Evolutionary conservation across 2,888 invertebrate genomes (phyloP).

Genomic region (Dexiosoma caninum): DNA sequence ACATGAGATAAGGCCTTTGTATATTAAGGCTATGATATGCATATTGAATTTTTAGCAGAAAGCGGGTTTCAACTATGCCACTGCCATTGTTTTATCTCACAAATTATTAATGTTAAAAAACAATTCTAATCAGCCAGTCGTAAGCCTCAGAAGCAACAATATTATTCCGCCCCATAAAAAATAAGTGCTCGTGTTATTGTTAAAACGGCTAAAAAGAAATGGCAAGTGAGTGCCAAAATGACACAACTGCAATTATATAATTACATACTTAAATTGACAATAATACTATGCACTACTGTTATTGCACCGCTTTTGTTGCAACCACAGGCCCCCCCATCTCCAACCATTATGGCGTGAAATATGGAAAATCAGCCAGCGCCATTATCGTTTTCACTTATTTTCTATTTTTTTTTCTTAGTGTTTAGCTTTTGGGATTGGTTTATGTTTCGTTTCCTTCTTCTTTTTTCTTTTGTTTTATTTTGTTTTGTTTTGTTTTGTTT

Average conservation of each 20-base stretch:
- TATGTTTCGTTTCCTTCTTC: background rate
- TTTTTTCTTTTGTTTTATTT: no score
- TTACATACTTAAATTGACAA: constrained; percentile 62
- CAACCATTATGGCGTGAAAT: constrained; percentile 13
- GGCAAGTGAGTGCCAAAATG: constrained; percentile 51
- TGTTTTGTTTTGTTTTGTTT: no score
- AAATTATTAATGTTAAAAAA: constrained; percentile 7
- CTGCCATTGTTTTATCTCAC: background rate
- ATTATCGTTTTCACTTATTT: background rate
- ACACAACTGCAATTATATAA: constrained; percentile 54
- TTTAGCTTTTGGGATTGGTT: background rate
- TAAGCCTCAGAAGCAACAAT: constrained; percentile 1
- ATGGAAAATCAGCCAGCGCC: background rate
- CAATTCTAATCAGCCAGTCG: constrained; percentile 41
- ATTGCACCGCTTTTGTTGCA: background rate
- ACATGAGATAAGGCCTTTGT: no score
- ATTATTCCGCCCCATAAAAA: constrained; percentile 31
- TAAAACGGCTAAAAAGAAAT: constrained; percentile 18
- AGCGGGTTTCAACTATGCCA: background rate
- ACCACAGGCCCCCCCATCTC: no score
- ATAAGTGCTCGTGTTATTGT: constrained; percentile 39
- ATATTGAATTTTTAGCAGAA: constrained; percentile 17
- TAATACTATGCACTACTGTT: constrained; percentile 39
- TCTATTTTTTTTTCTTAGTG: background rate
- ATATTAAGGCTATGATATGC: no score